These are phyloP conservation scores for Actinia tenebrosa DNA, from an alignment of 64 coral and sea anemone species.

Conservation along the genomic window DNA sequence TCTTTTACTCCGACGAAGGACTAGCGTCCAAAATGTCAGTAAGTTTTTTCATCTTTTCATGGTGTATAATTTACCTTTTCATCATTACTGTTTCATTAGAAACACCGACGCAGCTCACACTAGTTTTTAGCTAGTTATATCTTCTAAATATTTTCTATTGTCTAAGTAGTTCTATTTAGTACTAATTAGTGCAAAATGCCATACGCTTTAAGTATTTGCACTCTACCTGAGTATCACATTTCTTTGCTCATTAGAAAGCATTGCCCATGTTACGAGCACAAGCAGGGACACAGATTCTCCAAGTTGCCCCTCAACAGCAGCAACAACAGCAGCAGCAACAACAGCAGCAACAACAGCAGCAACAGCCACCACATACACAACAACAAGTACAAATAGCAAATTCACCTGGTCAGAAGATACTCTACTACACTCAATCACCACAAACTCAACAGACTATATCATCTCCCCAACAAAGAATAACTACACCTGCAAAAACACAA, in stretches of 20 bases:
- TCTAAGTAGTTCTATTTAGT: no score
- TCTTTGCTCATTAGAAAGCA: conserved; percentile 40
- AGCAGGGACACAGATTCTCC: conserved; percentile 22
- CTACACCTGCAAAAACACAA: conserved; percentile 20
- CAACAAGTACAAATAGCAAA: conserved; percentile 19
- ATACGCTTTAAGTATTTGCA: no score
- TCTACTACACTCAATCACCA: not conserved
- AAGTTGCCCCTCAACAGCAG: conserved; percentile 20
- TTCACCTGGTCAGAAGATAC: not conserved
- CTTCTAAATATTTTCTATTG: no score
- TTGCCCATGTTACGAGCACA: conserved; percentile 62
- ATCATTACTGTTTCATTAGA: no score
- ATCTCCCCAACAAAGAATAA: conserved; percentile 22
- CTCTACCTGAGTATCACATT: not conserved
- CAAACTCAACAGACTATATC: not conserved
- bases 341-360: conserved; percentile 28
- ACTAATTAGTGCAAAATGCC: no score
- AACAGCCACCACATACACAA: conserved; percentile 18
- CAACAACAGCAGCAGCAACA: conserved; percentile 19
- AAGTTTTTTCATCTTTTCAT: no score
- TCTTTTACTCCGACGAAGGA: no score
- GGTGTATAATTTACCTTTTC: no score
- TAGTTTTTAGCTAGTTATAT: no score
- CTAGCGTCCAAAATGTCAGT: no score
- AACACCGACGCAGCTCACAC: no score